Percentiles rank a stretch among this genome's conserved stretches.
Conservation (phyloP, 2,113 vertebrate species). For the Puffinus mauretanicus region DNA sequence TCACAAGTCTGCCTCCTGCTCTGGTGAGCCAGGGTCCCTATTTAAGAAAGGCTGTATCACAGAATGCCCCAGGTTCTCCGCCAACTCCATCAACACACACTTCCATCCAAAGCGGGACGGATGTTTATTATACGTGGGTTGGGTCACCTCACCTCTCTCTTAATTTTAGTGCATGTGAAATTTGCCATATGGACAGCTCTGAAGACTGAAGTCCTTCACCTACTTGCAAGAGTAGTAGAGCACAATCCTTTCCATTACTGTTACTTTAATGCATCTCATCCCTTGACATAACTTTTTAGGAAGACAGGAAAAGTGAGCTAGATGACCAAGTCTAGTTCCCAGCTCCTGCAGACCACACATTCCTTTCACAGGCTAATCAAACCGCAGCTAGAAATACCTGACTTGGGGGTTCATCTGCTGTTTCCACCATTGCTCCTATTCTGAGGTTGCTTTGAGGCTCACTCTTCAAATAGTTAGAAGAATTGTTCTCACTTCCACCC, state of each 20-base stretch:
- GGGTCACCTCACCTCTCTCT: slow-evolving; percentile 1
- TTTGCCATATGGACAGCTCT: slow-evolving; percentile 11
- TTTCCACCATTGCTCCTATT: not conserved
- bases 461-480: not conserved
- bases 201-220: slow-evolving; percentile 5
- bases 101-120: not conserved
- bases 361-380: not conserved
- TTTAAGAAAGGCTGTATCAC: not conserved
- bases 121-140: not conserved
- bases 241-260: not conserved
- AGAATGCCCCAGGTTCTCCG: not conserved
- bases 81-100: not conserved
- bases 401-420: not conserved
- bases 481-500: not conserved
- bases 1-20: not conserved
- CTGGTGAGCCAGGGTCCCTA: not conserved
- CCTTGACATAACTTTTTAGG: not conserved
- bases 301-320: not conserved
- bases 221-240: not conserved
- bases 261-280: not conserved
- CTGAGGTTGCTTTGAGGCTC: not conserved
- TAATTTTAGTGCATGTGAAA: slow-evolving; percentile 43
- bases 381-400: not conserved
- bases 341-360: not conserved
- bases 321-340: not conserved